Conservation (phyloP, 1,140 invertebrate genomes). For the Camponotus vicinus region DNA sequence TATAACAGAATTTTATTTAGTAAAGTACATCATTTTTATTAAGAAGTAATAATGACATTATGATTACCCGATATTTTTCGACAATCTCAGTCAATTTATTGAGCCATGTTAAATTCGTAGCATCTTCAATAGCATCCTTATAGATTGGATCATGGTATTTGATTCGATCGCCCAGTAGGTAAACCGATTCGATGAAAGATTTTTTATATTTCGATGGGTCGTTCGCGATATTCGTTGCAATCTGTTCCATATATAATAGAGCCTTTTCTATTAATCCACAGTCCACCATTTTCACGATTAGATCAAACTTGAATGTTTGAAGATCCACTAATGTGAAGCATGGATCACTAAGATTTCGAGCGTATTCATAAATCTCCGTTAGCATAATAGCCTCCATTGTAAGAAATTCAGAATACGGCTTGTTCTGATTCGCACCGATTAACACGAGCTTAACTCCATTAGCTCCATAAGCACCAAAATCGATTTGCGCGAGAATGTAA, state of each 20-base stretch:
- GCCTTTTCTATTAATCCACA: conserved; percentile 92
- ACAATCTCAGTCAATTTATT: conserved; percentile 81
- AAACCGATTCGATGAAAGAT: conserved; percentile 89
- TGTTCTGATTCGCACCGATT: conserved; percentile 91
- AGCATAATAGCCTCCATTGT: conserved; percentile 95
- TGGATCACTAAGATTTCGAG: conserved; percentile 92
- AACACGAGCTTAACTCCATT: conserved; percentile 91
- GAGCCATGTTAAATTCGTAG: conserved; percentile 81
- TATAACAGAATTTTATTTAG: conserved; percentile 55
- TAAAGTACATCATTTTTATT: conserved; percentile 17
- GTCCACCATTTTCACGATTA: conserved; percentile 92
- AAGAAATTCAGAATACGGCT: conserved; percentile 90
- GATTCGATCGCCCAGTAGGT: conserved; percentile 90
- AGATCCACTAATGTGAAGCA: conserved; percentile 90
- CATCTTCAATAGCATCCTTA: conserved; percentile 84
- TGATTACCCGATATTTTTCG: conserved; percentile 77
- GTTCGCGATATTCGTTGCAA: conserved; percentile 89
- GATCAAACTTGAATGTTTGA: conserved; percentile 91
- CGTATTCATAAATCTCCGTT: conserved; percentile 98
- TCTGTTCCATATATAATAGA: conserved; percentile 93
- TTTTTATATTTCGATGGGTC: conserved; percentile 87
- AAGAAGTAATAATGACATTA: background rate
- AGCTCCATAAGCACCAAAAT: conserved; percentile 89
- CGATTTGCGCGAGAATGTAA: conserved; percentile 95
- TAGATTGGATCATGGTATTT: conserved; percentile 93